Evolutionary conservation across 1,140 invertebrate species (phyloP).

Genomic region (Halictus rubicundus): DNA sequence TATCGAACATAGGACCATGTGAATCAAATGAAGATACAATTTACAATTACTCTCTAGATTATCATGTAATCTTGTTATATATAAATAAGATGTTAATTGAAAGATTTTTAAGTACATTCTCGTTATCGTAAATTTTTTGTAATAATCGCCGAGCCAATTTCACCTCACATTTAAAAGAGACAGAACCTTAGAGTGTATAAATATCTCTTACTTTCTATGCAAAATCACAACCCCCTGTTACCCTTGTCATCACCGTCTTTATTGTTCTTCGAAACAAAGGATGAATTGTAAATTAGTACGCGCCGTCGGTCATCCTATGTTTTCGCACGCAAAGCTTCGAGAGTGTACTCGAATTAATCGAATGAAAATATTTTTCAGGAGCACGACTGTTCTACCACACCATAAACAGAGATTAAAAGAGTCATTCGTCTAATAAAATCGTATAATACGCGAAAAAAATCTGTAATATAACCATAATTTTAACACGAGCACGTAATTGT

Average conservation of each 20-base stretch:
- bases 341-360: constrained; percentile 21
- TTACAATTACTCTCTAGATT: too few species aligned
- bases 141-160: not conserved
- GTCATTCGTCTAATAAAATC: not conserved
- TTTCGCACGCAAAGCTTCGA: not conserved
- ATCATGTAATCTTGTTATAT: too few species aligned
- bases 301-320: constrained; percentile 22
- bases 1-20: too few species aligned
- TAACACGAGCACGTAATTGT: too few species aligned
- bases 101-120: too few species aligned
- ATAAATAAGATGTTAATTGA: too few species aligned
- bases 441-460: not conserved
- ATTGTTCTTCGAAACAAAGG: constrained; percentile 49
- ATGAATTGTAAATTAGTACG: constrained; percentile 44
- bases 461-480: not conserved
- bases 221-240: constrained; percentile 17
- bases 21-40: too few species aligned
- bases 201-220: constrained; percentile 4
- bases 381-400: not conserved
- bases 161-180: not conserved
- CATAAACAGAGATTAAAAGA: constrained; percentile 1
- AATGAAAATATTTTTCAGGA: constrained; percentile 30
- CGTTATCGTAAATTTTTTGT: not conserved
- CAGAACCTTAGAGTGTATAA: constrained; percentile 11
- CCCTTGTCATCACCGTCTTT: constrained; percentile 23